Percentiles rank a stretch among this genome's conserved stretches.
Evolutionary conservation across 2,888 invertebrate species (phyloP).

Genomic region (Ophion costatus): DNA sequence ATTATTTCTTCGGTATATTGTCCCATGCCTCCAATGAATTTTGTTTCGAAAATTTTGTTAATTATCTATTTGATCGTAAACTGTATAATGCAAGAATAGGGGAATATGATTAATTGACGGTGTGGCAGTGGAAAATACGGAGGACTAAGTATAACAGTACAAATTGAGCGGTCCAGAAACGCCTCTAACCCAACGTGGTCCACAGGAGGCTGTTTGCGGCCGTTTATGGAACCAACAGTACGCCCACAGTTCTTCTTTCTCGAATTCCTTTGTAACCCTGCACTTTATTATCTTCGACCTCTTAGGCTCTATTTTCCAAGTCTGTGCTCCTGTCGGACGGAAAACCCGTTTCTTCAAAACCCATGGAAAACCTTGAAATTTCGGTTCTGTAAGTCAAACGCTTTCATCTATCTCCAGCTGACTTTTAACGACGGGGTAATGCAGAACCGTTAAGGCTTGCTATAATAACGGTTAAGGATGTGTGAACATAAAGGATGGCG

Average conservation of each 20-base stretch:
- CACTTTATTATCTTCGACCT: constrained; percentile 72
- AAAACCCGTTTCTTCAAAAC: not conserved
- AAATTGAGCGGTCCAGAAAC: not conserved
- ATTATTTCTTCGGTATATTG: too few relatives aligned
- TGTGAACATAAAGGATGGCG: not conserved
- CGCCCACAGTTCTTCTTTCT: constrained; percentile 70
- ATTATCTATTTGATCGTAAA: too few relatives aligned
- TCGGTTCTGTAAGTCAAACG: constrained; percentile 57
- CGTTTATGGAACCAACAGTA: constrained; percentile 78
- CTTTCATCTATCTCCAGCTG: constrained; percentile 55
- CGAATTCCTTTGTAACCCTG: constrained; percentile 68
- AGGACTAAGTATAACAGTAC: not conserved
- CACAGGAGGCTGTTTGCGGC: constrained; percentile 70
- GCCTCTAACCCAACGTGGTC: not conserved
- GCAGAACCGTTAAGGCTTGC: not conserved
- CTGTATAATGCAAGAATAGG: too few relatives aligned
- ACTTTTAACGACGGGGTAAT: not conserved
- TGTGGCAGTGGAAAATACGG: too few relatives aligned
- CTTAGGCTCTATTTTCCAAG: constrained; percentile 30
- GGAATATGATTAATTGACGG: not conserved
- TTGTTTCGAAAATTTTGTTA: too few relatives aligned
- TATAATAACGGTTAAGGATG: not conserved
- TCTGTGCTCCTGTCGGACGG: not conserved
- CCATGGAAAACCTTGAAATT: not conserved
- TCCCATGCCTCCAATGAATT: too few relatives aligned